Evolutionary conservation across 2,113 vertebrate genomes (phyloP).

Genomic region (Atlantisia rogersi): DNA sequence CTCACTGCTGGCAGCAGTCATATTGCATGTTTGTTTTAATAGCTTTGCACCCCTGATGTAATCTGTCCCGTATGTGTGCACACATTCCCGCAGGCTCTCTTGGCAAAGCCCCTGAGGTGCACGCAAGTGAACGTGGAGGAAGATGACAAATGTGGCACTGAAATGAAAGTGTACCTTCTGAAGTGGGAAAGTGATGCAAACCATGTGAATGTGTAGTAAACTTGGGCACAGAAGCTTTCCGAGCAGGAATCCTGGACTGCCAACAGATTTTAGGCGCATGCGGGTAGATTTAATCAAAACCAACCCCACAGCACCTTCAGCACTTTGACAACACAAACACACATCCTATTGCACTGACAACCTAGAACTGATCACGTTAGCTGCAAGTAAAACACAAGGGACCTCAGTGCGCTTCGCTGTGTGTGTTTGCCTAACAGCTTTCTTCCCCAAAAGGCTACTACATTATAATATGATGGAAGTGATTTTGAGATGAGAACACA

Average conservation of each 20-base stretch:
- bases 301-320: background rate
- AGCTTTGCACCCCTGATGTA: slow-evolving; percentile 1
- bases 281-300: background rate
- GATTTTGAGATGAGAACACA: background rate
- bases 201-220: background rate
- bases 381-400: background rate
- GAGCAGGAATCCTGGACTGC: background rate
- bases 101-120: background rate
- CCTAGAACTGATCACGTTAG: background rate
- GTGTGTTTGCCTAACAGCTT: background rate
- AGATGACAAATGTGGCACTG: background rate
- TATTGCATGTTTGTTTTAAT: slow-evolving; percentile 24
- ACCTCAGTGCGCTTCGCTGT: background rate
- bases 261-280: background rate
- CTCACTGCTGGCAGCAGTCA: background rate
- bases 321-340: background rate
- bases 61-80: background rate
- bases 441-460: background rate
- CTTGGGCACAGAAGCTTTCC: background rate
- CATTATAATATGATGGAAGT: background rate
- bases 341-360: rapidly evolving
- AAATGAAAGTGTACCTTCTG: background rate
- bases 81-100: background rate
- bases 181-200: background rate
- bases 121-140: background rate